Evolutionary conservation across 2,797 vertebrate genomes (phyloP).

Genomic region (Borostomias antarcticus): DNA sequence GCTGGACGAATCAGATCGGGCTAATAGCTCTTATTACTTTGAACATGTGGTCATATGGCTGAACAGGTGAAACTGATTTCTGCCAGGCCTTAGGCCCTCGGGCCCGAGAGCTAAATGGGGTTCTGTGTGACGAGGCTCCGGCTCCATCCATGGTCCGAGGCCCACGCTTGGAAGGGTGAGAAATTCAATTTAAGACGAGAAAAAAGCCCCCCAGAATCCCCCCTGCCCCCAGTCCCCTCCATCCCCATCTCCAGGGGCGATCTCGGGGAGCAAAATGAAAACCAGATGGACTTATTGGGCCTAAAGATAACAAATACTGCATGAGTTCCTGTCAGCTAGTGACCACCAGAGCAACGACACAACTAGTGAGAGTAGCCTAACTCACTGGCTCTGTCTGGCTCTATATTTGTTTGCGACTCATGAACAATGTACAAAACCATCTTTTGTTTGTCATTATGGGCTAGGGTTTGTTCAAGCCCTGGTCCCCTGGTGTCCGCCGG

Average conservation of each 20-base stretch:
- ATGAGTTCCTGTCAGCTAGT: slow-evolving; percentile 84
- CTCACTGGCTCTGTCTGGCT: slow-evolving; percentile 47
- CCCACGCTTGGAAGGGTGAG: slow-evolving; percentile 89
- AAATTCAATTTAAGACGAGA: slow-evolving; percentile 90
- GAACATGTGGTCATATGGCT: slow-evolving; percentile 81
- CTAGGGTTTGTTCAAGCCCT: slow-evolving; percentile 56
- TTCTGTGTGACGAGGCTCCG: slow-evolving; percentile 75
- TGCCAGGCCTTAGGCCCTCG: slow-evolving; percentile 74
- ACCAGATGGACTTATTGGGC: slow-evolving; percentile 96
- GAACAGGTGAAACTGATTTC: slow-evolving; percentile 94
- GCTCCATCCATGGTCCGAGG: slow-evolving; percentile 80
- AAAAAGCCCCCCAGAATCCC: slow-evolving; percentile 51
- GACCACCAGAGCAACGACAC: slow-evolving; percentile 87
- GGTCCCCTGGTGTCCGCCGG: slow-evolving; percentile 18
- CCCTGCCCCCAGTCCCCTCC: slow-evolving; percentile 67
- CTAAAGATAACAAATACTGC: slow-evolving; percentile 96
- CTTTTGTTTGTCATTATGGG: slow-evolving; percentile 16
- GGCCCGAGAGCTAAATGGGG: slow-evolving; percentile 74
- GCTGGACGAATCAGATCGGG: slow-evolving; percentile 74
- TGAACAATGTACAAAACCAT: slow-evolving; percentile 24
- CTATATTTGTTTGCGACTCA: slow-evolving; percentile 40
- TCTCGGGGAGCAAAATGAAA: slow-evolving; percentile 93
- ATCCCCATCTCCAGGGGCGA: slow-evolving; percentile 84
- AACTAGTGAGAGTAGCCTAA: slow-evolving; percentile 60
- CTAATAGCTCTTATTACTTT: slow-evolving; percentile 81